Evolutionary conservation across 1,140 invertebrate genomes (phyloP), one percentile per base, ranked within the genome.

Genomic region (Camponotus vicinus): DNA sequence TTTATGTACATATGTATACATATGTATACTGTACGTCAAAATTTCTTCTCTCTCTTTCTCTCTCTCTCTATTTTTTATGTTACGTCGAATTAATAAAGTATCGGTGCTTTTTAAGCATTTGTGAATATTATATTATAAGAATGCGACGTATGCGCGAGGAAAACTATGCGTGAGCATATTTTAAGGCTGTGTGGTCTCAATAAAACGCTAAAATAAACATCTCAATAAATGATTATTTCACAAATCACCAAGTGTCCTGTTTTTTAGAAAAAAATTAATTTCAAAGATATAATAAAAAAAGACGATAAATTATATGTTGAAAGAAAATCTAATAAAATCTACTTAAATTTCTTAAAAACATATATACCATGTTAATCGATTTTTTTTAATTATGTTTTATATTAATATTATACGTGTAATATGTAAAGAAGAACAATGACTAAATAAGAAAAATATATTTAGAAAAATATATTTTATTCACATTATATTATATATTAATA

Each of bases 111-210:
- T 87, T 84, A 86, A 73, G 70, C 88, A 89, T 91, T 91, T 76
- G 77, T 63, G 69, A 42, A 77, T 84, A 69, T 85, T 80, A 71
- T 86, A 64, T 66, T 66, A 63, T 85, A 85, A 84, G 27, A 9
- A 45, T 71, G 86, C 73, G 75, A 86, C 73, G 73, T 86, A 67
- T 57, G 11, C 45, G 45, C 45, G 45, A 42, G 40, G 77, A 86
- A 79, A 89, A 71, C 86, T 92, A 86, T 91, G 86, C 89, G 90
- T 92, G 88, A 85, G 92, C 92, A 94, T 86, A 94, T 94, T 94
- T 93, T 92, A 93, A 94, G 94, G 92, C 94, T 95, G 93, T 94
- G 93, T 93, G 91, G 92, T 94, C 27, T 27, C 92, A 94, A 95
- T 95, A 94, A 95, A 94, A 92, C 85, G 87, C 91, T 93, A 87